Evolutionary conservation across 2,113 vertebrate species (phyloP).

Genomic region (Paedocypris sp.): DNA sequence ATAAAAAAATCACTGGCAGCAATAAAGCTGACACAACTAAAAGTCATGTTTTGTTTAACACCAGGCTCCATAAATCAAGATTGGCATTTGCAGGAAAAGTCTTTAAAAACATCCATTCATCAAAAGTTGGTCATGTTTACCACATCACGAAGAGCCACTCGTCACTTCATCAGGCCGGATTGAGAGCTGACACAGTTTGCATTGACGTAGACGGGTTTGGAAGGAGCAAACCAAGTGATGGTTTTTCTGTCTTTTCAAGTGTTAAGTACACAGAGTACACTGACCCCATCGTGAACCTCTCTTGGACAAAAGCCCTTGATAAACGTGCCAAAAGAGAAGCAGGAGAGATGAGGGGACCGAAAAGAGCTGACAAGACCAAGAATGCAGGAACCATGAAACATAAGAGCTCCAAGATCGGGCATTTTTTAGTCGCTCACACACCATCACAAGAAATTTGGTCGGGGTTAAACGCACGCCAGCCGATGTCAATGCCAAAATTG

Average conservation of each 20-base stretch:
- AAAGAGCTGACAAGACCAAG: neutral
- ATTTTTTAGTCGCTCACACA: neutral
- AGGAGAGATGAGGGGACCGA: neutral
- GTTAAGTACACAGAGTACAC: neutral
- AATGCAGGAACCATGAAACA: neutral
- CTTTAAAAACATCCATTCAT: neutral
- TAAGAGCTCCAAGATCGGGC: neutral
- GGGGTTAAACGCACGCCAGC: neutral
- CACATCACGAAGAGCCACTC: neutral
- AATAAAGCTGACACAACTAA: neutral
- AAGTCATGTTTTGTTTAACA: neutral
- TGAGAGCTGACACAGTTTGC: neutral
- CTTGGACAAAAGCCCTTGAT: conserved; percentile 8
- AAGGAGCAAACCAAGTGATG: neutral
- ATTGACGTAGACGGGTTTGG: conserved; percentile 5
- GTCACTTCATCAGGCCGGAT: neutral
- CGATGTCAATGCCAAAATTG: neutral
- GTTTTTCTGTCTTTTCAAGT: neutral
- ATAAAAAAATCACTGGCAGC: neutral
- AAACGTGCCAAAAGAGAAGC: neutral
- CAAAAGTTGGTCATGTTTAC: neutral
- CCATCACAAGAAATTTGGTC: too few species aligned
- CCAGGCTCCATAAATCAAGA: conserved; percentile 1
- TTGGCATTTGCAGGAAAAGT: neutral
- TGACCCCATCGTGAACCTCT: conserved; percentile 25